Conservation (phyloP, 2,113 vertebrate species). For the Chunga burmeisteri region DNA sequence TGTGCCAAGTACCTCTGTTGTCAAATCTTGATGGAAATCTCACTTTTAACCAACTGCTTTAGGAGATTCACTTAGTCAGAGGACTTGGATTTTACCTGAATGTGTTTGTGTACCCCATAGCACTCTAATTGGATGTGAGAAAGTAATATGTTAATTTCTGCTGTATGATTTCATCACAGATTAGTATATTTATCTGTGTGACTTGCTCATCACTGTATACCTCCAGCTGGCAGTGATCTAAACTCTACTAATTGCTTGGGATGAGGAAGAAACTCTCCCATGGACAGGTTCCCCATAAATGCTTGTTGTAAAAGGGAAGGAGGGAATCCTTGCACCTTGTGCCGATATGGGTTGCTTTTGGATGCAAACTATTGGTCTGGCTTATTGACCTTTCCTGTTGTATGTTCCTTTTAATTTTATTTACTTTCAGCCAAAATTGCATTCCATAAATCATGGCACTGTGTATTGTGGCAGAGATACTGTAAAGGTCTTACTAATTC, state of each 20-base stretch:
- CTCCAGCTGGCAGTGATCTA: not conserved
- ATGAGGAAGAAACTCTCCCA: not conserved
- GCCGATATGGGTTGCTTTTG: not conserved
- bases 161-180: not conserved
- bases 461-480: conserved; percentile 87
- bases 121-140: not conserved
- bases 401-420: not conserved
- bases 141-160: not conserved
- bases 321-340: not conserved
- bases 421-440: conserved; percentile 82
- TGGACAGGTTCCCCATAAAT: not conserved
- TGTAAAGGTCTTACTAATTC: conserved; percentile 81
- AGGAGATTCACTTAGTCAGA: not conserved
- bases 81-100: not conserved
- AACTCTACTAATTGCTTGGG: not conserved
- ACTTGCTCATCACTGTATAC: not conserved
- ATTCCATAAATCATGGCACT: conserved; percentile 89
- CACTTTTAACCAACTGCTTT: not conserved
- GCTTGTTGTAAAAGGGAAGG: not conserved
- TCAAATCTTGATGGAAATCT: not conserved
- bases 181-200: not conserved
- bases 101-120: not conserved
- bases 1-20: not conserved
- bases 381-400: not conserved
- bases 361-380: not conserved